A percentile compares a stretch with the other conserved stretches of the same genome.
Evolutionary conservation across 2,797 vertebrate species (phyloP).

Genomic region (Serranus cabrilla): DNA sequence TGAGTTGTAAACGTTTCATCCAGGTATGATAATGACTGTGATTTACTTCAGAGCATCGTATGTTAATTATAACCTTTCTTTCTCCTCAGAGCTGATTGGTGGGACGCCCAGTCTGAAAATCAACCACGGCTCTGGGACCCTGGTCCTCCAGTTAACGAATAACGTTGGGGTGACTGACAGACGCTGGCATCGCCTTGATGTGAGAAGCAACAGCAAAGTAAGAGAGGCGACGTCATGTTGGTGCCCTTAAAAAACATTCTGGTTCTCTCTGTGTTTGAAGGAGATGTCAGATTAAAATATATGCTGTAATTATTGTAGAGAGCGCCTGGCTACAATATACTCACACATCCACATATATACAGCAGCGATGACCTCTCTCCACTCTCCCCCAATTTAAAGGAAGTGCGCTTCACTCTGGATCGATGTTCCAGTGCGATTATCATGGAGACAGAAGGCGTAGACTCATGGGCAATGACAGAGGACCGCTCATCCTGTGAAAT

Average conservation of each 20-base stretch:
- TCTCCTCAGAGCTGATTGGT: constrained; percentile 81
- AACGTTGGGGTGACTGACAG: constrained; percentile 85
- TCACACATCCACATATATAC: constrained; percentile 19
- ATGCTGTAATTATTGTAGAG: neutral
- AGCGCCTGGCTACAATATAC: neutral
- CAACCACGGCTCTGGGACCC: constrained; percentile 85
- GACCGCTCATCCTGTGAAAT: constrained; percentile 89
- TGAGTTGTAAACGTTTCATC: neutral
- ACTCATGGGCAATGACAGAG: constrained; percentile 86
- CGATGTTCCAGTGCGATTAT: constrained; percentile 84
- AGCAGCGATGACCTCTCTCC: constrained; percentile 45
- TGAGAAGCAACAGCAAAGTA: constrained; percentile 88
- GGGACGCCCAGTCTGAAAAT: constrained; percentile 88
- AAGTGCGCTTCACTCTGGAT: constrained; percentile 87
- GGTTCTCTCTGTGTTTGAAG: neutral
- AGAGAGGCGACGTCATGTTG: constrained; percentile 16
- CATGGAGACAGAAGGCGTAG: constrained; percentile 89
- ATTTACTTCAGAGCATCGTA: neutral
- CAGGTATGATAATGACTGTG: neutral
- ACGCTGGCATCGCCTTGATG: constrained; percentile 89
- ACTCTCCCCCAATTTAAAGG: constrained; percentile 78
- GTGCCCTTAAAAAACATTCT: neutral
- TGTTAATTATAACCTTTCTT: constrained; percentile 19
- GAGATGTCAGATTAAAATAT: constrained; percentile 9
- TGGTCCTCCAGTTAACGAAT: constrained; percentile 86